Conservation (phyloP, 2,888 invertebrate species). For the Epinotia demarniana region DNA sequence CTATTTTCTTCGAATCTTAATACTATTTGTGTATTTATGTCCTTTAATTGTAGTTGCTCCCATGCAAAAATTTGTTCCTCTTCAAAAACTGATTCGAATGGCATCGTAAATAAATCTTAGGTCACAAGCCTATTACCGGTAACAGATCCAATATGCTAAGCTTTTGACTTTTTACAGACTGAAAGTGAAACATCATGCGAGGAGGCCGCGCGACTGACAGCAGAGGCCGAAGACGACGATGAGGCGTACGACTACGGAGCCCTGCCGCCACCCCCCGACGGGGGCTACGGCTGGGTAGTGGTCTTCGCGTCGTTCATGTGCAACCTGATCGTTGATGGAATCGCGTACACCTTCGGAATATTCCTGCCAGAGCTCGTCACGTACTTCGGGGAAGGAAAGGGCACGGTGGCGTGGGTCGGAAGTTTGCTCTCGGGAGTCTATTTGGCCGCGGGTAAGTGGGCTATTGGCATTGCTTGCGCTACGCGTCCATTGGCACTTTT, state of each 20-base stretch:
- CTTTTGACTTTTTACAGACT: conserved; percentile 85
- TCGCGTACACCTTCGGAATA: conserved; percentile 99
- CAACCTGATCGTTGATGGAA: conserved; percentile 99
- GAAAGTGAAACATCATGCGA: conserved; percentile 95
- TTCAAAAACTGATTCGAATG: too few species aligned
- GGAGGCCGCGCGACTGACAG: conserved; percentile 91
- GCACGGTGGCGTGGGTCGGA: conserved; percentile 96
- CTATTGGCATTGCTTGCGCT: conserved; percentile 28
- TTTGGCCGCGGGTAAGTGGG: conserved; percentile 91
- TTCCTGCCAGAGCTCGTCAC: conserved; percentile 92
- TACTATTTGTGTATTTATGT: too few species aligned
- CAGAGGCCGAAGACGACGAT: conserved; percentile 86
- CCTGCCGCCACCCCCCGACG: conserved; percentile 94
- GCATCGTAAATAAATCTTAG: too few species aligned
- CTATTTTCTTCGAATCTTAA: too few species aligned
- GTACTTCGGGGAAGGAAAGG: conserved; percentile 93
- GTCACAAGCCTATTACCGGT: not conserved
- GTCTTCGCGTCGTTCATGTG: conserved; percentile 98
- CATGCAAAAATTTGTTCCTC: too few species aligned
- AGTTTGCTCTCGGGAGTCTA: conserved; percentile 98
- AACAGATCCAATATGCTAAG: conserved; percentile 7
- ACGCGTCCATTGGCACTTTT: conserved; percentile 20
- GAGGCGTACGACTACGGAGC: conserved; percentile 88
- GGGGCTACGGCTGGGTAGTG: conserved; percentile 97
- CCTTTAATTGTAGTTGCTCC: too few species aligned